phyloP scores from a whole-genome alignment of 2,113 vertebrate species.

The Anhinga anhinga region DNA sequence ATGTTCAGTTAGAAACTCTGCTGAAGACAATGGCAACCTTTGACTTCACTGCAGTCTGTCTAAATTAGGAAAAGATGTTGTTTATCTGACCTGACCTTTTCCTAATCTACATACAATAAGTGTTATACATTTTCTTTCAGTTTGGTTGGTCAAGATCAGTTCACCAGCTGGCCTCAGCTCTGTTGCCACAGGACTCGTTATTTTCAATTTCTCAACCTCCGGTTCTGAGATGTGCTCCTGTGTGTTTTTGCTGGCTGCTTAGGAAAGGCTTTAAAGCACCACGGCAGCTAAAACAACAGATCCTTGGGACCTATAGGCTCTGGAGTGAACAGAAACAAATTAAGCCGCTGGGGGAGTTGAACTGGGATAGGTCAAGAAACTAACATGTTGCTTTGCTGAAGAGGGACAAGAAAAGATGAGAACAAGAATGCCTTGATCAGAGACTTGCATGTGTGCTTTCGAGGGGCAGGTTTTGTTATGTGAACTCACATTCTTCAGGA shows the following conservation, averaged over 20 bases:
- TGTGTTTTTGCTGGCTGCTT: background rate
- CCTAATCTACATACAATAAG: background rate
- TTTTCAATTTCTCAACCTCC: background rate
- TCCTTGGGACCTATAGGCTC: background rate
- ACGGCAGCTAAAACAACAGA: background rate
- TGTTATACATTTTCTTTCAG: background rate
- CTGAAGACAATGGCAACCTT: background rate
- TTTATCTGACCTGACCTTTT: slow-evolving; percentile 9
- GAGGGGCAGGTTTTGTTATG: background rate
- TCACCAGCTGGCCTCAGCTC: background rate
- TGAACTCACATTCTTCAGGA: slow-evolving; percentile 20
- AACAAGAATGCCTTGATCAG: background rate
- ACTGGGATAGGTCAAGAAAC: background rate
- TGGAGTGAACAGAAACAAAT: background rate
- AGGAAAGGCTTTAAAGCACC: background rate
- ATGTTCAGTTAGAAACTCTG: background rate
- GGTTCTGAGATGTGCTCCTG: background rate
- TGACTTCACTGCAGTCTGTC: background rate
- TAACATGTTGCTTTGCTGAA: background rate
- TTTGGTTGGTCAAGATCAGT: background rate
- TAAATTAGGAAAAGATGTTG: slow-evolving; percentile 29
- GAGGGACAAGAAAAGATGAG: background rate
- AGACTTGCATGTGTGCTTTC: background rate
- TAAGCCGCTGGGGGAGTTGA: background rate
- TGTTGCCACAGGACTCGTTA: background rate